Evolutionary conservation across 1,140 invertebrate species (phyloP).

Genomic region (Bombus impatiens): DNA sequence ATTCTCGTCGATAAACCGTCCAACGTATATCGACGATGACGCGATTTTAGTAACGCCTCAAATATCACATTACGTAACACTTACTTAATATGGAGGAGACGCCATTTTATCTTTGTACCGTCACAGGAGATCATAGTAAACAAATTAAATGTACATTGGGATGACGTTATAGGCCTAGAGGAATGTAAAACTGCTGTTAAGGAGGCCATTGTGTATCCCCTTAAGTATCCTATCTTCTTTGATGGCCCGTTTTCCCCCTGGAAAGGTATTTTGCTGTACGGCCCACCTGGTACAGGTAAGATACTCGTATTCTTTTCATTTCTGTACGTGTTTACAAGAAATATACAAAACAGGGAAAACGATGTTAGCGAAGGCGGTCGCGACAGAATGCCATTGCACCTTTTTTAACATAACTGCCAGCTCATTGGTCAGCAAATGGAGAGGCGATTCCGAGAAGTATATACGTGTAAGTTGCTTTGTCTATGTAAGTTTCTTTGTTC

Average conservation of each 20-base stretch:
- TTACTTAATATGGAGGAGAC: too few relatives aligned
- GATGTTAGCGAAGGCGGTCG: constrained; percentile 93
- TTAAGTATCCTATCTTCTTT: constrained; percentile 93
- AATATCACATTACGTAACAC: neutral
- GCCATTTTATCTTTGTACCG: too few relatives aligned
- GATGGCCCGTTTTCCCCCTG: constrained; percentile 90
- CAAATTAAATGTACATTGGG: constrained; percentile 86
- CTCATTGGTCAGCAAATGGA: constrained; percentile 95
- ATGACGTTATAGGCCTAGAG: constrained; percentile 89
- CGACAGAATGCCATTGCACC: constrained; percentile 91
- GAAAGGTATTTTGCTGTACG: constrained; percentile 91
- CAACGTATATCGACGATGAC: too few relatives aligned
- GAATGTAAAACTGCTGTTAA: constrained; percentile 92
- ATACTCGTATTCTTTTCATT: neutral
- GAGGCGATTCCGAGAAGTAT: constrained; percentile 97
- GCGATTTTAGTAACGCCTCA: too few relatives aligned
- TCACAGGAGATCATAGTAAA: constrained; percentile 86
- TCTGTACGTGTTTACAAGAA: neutral
- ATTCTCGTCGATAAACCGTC: too few relatives aligned
- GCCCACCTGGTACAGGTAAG: constrained; percentile 89
- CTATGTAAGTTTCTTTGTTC: too few relatives aligned
- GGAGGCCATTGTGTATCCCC: constrained; percentile 94
- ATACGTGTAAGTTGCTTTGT: constrained; percentile 85
- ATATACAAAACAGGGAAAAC: constrained; percentile 88
- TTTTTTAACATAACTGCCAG: constrained; percentile 97